Percentiles rank a stretch among this genome's conserved stretches.
Conservation (phyloP, 2,888 invertebrate genomes). For the Monochamus alternatus region DNA sequence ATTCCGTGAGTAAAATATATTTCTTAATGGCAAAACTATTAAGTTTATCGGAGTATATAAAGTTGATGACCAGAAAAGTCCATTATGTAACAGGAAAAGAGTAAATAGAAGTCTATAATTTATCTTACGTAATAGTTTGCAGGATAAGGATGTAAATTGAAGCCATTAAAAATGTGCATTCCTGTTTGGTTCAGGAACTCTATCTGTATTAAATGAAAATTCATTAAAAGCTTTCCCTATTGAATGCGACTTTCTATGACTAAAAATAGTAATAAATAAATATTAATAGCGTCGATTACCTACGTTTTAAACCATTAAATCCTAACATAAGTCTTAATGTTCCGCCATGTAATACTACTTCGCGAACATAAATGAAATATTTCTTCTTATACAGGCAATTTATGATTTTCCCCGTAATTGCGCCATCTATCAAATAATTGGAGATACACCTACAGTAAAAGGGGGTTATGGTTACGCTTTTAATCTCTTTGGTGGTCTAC, state of each 20-base stretch:
- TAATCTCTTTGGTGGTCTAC: background rate
- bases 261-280: constrained; percentile 35
- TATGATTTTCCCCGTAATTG: constrained; percentile 19
- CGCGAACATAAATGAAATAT: constrained; percentile 19
- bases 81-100: no score
- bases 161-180: constrained; percentile 17
- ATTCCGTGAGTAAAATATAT: no score
- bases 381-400: constrained; percentile 6
- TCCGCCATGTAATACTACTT: constrained; percentile 3
- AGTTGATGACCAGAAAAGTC: no score
- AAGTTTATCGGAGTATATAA: no score
- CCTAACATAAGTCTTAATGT: constrained; percentile 6
- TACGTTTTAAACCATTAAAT: constrained; percentile 26
- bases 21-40: no score
- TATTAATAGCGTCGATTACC: constrained; percentile 21
- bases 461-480: background rate
- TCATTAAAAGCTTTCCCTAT: constrained; percentile 24
- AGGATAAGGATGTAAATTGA: background rate
- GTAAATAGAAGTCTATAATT: constrained; percentile 2
- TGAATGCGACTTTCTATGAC: constrained; percentile 29
- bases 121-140: background rate
- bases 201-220: constrained; percentile 18
- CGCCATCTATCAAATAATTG: constrained; percentile 24
- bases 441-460: constrained; percentile 1
- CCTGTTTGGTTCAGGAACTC: constrained; percentile 11